phyloP scores from a whole-genome alignment of 2,888 invertebrate species.

The Halictus ligatus region DNA sequence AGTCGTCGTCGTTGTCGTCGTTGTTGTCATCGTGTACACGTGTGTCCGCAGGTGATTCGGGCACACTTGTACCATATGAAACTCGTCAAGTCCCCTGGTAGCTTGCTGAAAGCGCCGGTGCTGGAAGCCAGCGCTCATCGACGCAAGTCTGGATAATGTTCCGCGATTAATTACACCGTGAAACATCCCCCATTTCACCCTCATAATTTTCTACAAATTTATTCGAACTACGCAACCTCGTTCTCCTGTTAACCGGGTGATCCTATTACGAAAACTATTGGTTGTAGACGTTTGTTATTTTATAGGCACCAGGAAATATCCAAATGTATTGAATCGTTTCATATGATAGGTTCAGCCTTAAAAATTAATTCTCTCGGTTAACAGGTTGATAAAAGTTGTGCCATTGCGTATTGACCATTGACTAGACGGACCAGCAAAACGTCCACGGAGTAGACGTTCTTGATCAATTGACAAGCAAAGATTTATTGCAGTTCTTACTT shows the following conservation, averaged over 20 bases:
- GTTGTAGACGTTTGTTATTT: too few species aligned
- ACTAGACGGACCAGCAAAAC: too few species aligned
- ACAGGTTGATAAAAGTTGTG: too few species aligned
- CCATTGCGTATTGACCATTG: too few species aligned
- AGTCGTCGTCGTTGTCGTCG: constrained; percentile 25
- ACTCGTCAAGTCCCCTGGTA: constrained; percentile 19
- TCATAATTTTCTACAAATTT: not conserved
- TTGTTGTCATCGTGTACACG: constrained; percentile 2
- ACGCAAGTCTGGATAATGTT: not conserved
- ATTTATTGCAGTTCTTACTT: not conserved
- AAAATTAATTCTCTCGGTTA: too few species aligned
- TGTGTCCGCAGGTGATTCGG: constrained; percentile 46
- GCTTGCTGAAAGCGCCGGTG: constrained; percentile 40
- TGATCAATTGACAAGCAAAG: not conserved
- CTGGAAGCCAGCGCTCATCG: not conserved
- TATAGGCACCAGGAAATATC: too few species aligned
- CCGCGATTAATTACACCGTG: not conserved
- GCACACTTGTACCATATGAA: constrained; percentile 32
- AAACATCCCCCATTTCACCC: not conserved
- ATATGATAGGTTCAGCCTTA: too few species aligned
- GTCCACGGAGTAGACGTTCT: not conserved
- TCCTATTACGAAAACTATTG: not conserved
- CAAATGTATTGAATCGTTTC: too few species aligned
- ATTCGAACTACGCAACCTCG: not conserved
- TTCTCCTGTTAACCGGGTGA: not conserved